Base-by-base conservation (phyloP, 2,797 vertebrate species). In the Diglossa cyanea region DNA sequence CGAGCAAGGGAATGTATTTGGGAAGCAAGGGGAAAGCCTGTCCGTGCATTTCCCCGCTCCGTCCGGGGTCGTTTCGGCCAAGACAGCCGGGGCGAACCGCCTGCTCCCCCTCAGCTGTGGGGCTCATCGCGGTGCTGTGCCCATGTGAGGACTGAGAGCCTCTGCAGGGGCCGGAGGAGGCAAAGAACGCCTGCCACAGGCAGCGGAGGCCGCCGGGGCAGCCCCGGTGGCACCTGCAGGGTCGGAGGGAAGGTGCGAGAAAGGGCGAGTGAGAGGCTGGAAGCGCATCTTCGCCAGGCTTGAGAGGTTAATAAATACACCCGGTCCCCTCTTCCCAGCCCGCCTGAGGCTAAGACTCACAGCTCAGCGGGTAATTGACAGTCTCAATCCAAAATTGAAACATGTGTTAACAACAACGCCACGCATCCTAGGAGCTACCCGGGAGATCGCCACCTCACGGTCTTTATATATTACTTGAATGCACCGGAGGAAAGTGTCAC, bases 341-440 rank as follows among this genome's bases (percentile, higher is more conserved):
- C 80, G 96, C 96, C 96, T 47, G 87, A 96, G 96, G 94, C 96
- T 89, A 91, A 94, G 80, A 90, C 94, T 96, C 94, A 68, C 96
- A 94, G 95, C 97, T 93, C 96, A 96, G 97, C 95, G 94, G 97
- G 96, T 97, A 97, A 97, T 96, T 97, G 97, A 97, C 97, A 97
- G 96, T 95, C 96, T 97, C 94, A 87, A 95, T 93, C 95, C 96
- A 96, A 97, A 97, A 97, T 94, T 97, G 96, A 97, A 97, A 97
- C 97, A 95, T 94, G 95, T 97, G 96, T 97, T 97, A 97, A 96
- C 96, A 97, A 96, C 93, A 93, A 95, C 86, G 93, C 94, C 95
- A 88, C 70, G 94, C 92, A 97, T 95, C 86, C 91, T 80, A 92
- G 77, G 92, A 96, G 91, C 93, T 91, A 85, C 93, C 87, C 94